These are phyloP conservation scores for Ceyx melanurus DNA, from an alignment of 2,113 vertebrate species.

Conservation along the genomic window DNA sequence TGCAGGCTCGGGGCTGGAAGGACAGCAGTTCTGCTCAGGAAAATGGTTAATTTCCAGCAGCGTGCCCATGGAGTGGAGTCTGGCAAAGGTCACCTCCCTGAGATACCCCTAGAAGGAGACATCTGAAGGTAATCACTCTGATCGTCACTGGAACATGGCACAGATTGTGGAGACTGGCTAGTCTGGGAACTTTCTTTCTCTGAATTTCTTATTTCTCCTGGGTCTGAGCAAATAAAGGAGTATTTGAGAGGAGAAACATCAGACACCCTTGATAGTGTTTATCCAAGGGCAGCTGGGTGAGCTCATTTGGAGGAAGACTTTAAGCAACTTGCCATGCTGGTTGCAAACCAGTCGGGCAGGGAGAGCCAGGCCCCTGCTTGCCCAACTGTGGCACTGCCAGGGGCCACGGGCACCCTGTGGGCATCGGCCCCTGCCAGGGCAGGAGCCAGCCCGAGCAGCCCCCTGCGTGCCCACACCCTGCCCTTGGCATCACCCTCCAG, in stretches of 20 bases:
- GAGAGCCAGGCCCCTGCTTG: neutral
- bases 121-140: accelerated
- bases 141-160: accelerated
- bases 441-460: neutral
- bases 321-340: neutral
- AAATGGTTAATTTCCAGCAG: neutral
- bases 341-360: neutral
- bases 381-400: accelerated
- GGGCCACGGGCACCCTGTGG: neutral
- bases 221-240: neutral
- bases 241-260: neutral
- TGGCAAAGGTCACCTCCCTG: neutral
- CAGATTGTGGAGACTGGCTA: accelerated
- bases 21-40: accelerated
- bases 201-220: neutral
- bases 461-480: accelerated
- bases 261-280: neutral
- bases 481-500: accelerated
- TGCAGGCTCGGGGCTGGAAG: neutral
- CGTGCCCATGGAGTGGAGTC: accelerated
- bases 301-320: neutral
- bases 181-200: neutral
- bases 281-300: neutral
- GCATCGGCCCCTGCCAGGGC: neutral
- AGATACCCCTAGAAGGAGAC: neutral